A percentile compares a stretch with the other conserved stretches of the same genome.
These are phyloP conservation scores for Ciconia boyciana DNA, from an alignment of 2,113 vertebrate species.

Conservation along the genomic window DNA sequence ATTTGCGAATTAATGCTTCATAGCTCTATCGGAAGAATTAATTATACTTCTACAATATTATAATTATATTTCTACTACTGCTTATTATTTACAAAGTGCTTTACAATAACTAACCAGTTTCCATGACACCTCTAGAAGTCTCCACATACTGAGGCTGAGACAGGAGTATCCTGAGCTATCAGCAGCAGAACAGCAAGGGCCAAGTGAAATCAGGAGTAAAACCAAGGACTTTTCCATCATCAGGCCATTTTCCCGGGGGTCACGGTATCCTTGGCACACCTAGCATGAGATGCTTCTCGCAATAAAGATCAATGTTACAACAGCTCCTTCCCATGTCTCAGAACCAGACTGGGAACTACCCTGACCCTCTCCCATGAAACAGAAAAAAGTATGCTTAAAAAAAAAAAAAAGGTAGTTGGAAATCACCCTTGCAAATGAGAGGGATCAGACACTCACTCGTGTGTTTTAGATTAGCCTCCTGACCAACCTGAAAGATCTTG, in stretches of 20 bases:
- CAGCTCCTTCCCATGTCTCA: neutral
- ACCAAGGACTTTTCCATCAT: neutral
- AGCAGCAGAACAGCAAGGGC: neutral
- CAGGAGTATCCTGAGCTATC: neutral
- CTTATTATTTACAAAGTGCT: neutral
- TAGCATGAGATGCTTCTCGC: neutral
- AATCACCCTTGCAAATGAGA: neutral
- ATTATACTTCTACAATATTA: neutral
- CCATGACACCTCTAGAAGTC: neutral
- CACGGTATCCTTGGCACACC: neutral
- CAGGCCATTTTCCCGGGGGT: neutral
- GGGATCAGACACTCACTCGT: neutral
- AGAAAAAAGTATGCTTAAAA: neutral
- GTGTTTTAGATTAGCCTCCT: neutral
- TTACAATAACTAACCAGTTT: neutral
- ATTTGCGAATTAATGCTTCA: neutral
- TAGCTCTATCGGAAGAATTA: neutral
- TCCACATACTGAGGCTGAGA: neutral
- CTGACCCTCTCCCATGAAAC: neutral
- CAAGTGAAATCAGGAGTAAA: neutral
- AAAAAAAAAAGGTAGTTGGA: neutral
- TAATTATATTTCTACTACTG: neutral
- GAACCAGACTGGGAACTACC: neutral
- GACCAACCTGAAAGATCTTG: neutral
- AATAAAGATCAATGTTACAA: neutral